phyloP scores from a whole-genome alignment of 1,140 invertebrate genomes.

The Philopotamus ludificatus region DNA sequence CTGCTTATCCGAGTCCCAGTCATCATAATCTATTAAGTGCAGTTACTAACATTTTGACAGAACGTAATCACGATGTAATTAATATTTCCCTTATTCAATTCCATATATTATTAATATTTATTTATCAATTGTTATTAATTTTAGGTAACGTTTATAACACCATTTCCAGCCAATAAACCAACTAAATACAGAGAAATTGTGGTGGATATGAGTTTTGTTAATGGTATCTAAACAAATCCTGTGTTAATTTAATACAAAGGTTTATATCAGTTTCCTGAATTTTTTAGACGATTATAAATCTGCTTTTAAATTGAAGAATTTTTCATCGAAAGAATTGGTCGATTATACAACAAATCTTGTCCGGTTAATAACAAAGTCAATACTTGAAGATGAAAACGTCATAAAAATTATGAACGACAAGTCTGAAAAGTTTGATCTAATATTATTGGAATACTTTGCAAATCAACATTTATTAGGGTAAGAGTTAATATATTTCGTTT shows the following conservation, averaged over 20 bases:
- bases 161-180: neutral
- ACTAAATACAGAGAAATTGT: neutral
- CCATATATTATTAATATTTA: too few species aligned
- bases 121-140: too few species aligned
- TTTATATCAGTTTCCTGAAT: too few species aligned
- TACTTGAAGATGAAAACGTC: neutral
- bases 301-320: neutral
- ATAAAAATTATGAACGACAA: neutral
- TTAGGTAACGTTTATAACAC: neutral
- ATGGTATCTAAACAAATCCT: neutral
- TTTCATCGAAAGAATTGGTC: neutral
- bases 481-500: too few species aligned
- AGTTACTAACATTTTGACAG: too few species aligned
- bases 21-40: too few species aligned
- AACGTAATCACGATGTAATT: too few species aligned
- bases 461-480: conserved; percentile 2
- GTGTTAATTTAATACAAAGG: neutral
- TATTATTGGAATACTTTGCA: neutral
- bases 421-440: neutral
- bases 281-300: neutral
- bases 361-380: neutral
- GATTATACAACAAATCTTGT: neutral
- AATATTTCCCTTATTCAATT: too few species aligned
- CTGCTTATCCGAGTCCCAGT: too few species aligned
- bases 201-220: neutral